A percentile compares a stretch with the other conserved stretches of the same genome.
Conservation (phyloP, 2,888 invertebrate genomes). For the Rhamphomyia laevipes region DNA sequence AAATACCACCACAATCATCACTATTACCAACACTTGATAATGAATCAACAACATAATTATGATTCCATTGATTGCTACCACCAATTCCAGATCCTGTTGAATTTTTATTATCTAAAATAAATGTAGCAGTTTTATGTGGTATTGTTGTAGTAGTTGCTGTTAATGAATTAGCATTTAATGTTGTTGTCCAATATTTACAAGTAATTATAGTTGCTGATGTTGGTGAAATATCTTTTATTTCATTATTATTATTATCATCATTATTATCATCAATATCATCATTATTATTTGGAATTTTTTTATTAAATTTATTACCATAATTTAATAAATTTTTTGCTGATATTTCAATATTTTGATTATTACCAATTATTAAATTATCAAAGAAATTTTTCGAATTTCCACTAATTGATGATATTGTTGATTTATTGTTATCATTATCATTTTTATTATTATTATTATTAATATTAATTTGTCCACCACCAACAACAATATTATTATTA, state of each 20-base stretch:
- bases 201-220: conserved; percentile 24
- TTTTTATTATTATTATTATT: conserved; percentile 6
- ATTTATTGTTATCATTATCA: conserved; percentile 3
- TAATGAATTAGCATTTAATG: conserved; percentile 3
- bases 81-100: too few species aligned
- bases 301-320: background rate
- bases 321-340: background rate
- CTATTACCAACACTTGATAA: conserved; percentile 9
- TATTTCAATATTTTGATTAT: too few species aligned
- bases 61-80: too few species aligned
- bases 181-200: conserved; percentile 29
- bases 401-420: background rate
- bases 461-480: background rate
- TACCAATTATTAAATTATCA: too few species aligned
- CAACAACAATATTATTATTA: background rate
- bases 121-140: background rate
- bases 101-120: background rate
- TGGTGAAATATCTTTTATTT: background rate
- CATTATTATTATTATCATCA: conserved; percentile 4
- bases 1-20: conserved; percentile 10
- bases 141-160: background rate
- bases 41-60: conserved; percentile 14
- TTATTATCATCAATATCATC: conserved; percentile 6
- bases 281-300: background rate
- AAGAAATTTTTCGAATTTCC: too few species aligned